These are phyloP conservation scores for Elysia chlorotica DNA, from an alignment of 1,140 invertebrate species.

Conservation along the genomic window DNA sequence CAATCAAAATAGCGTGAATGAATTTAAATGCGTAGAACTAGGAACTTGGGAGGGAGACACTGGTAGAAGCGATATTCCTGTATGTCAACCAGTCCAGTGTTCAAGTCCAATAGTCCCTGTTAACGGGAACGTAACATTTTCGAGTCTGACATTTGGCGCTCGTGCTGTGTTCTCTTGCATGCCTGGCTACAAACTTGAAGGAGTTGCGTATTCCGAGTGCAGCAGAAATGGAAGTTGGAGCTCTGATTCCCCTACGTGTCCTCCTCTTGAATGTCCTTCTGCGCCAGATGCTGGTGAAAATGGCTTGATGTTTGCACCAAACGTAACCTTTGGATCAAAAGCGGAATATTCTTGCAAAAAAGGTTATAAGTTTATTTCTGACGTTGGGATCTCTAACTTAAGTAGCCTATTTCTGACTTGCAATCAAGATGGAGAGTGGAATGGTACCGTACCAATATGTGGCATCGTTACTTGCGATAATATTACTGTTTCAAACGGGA, in stretches of 20 bases:
- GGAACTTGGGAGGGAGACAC: constrained; percentile 3
- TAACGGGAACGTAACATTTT: not conserved
- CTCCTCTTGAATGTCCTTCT: too few species aligned
- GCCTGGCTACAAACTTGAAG: constrained; percentile 81
- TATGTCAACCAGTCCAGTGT: not conserved
- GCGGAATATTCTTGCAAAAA: too few species aligned
- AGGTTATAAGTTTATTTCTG: too few species aligned
- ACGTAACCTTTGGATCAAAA: too few species aligned
- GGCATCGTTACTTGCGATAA: not conserved
- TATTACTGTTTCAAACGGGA: not conserved
- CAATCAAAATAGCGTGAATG: too few species aligned
- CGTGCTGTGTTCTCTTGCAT: constrained; percentile 80
- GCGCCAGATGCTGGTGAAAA: too few species aligned
- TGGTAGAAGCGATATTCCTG: too few species aligned
- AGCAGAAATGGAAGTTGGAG: constrained; percentile 86
- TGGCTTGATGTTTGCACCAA: too few species aligned
- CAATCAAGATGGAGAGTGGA: not conserved
- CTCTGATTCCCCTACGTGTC: too few species aligned
- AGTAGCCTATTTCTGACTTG: too few species aligned
- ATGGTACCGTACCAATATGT: not conserved
- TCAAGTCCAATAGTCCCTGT: not conserved
- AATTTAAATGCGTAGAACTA: too few species aligned
- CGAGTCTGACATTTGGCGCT: constrained; percentile 72
- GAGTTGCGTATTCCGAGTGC: constrained; percentile 72
- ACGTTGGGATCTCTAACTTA: too few species aligned